Base-by-base conservation (phyloP, 2,113 vertebrate genomes). In the Numida meleagris region DNA sequence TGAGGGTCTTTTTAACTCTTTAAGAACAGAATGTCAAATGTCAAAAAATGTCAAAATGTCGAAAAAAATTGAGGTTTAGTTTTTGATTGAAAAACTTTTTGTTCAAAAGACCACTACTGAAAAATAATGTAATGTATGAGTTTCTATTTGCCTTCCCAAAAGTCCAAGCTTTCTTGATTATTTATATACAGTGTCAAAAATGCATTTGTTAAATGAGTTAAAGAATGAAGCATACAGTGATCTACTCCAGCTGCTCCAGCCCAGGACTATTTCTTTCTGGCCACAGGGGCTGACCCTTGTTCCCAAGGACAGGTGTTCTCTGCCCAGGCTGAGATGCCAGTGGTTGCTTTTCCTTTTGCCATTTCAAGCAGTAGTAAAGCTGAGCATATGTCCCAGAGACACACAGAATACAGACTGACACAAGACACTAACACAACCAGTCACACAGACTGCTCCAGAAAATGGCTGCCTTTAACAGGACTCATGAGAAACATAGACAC, bases 1-100 rank as follows among this genome's bases (percentile, higher is more conserved):
- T 43, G 9, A 0, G 0, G 0, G 0, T 2, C 13, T 58, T 62
- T 67, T 51, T 12, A 45, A 11, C 23, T n/a, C 6, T 58, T 58
- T 65, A 61, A 66, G 25, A 48, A 36, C 33, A 33, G 4, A 21
- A 6, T 53, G 7, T 46, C 6, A 76, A 70, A 42, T 55, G 4
- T 3, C 72, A 11, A 87, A 65, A 51, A 87, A 62, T 51, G 55
- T 15, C 0, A 9, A 62, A 62, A 25, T 38, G 59, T 38, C 34
- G 38, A 62, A 38, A 59, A 59, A 55, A 55, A 17, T 31, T 31
- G 51, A 55, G 29, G 15, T 38, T 38, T 11, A 34, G 38, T 61
- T 57, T 19, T 24, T 51, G 27, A 48, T 53, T 40, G 67, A 10
- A 42, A 25, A 18, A 10, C 1, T 45, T 80, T 58, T 6, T 58